Conservation (phyloP, 2,888 invertebrate species). For the Caenorhabditis uteleia region DNA sequence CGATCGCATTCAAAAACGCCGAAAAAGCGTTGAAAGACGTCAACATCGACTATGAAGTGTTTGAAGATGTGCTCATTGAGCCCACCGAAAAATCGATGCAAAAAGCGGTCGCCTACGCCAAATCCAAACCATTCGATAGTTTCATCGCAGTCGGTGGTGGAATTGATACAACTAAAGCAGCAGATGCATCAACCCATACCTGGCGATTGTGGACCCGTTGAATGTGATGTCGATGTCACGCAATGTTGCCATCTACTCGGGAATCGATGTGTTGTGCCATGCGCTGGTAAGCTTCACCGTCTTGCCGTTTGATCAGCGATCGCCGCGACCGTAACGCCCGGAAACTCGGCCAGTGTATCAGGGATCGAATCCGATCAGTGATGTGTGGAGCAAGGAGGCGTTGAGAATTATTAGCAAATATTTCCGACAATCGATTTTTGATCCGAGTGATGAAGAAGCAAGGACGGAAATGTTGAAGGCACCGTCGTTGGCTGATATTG, state of each 20-base stretch:
- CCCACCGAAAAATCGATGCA: slow-evolving; percentile 79
- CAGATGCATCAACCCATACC: slow-evolving; percentile 81
- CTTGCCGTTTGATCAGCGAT: slow-evolving; percentile 71
- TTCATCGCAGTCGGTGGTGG: slow-evolving; percentile 90
- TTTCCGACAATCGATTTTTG: slow-evolving; percentile 81
- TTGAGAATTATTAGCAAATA: slow-evolving; percentile 72
- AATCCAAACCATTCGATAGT: slow-evolving; percentile 80
- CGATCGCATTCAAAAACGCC: slow-evolving; percentile 78
- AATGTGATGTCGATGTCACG: slow-evolving; percentile 83
- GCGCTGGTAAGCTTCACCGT: slow-evolving; percentile 83
- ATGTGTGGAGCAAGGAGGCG: slow-evolving; percentile 88
- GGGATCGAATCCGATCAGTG: slow-evolving; percentile 85
- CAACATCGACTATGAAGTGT: slow-evolving; percentile 80
- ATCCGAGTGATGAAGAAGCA: slow-evolving; percentile 81
- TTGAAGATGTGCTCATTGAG: slow-evolving; percentile 78
- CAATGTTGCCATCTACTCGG: slow-evolving; percentile 77
- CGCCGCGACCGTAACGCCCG: slow-evolving; percentile 82
- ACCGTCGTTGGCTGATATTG: slow-evolving; percentile 82
- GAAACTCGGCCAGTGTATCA: slow-evolving; percentile 71
- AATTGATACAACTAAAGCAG: slow-evolving; percentile 86
- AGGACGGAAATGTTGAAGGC: slow-evolving; percentile 87
- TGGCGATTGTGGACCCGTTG: slow-evolving; percentile 87
- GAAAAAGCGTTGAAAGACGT: slow-evolving; percentile 79
- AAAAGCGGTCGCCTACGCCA: slow-evolving; percentile 80
- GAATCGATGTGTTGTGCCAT: slow-evolving; percentile 90